A percentile compares a stretch with the other conserved stretches of the same genome.
Conservation (phyloP, 92 coral and sea anemone species). For the Micromussa lordhowensis region DNA sequence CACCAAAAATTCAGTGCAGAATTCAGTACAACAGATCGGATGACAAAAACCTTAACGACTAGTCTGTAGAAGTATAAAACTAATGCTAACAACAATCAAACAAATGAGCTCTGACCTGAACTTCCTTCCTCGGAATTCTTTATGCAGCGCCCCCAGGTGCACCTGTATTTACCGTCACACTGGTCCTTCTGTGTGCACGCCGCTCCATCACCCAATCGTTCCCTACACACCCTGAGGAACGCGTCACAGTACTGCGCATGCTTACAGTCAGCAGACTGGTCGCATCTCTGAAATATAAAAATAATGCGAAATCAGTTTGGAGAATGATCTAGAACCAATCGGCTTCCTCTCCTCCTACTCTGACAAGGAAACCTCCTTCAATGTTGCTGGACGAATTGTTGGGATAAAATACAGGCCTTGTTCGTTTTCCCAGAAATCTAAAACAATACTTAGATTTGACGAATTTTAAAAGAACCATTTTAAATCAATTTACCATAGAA, state of each 20-base stretch:
- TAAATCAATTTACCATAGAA: too few relatives aligned
- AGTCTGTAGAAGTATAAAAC: too few relatives aligned
- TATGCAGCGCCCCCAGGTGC: constrained; percentile 90
- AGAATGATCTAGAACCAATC: not conserved
- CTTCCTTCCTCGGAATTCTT: constrained; percentile 66
- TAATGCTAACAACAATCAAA: not conserved
- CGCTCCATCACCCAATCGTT: constrained; percentile 63
- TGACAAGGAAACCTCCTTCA: too few relatives aligned
- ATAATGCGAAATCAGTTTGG: not conserved
- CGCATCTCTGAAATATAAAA: constrained; percentile 57
- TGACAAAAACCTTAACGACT: too few relatives aligned
- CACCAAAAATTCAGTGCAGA: too few relatives aligned
- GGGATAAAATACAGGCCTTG: too few relatives aligned
- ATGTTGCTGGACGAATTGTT: too few relatives aligned
- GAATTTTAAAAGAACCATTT: too few relatives aligned
- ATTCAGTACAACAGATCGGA: too few relatives aligned
- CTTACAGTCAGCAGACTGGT: constrained; percentile 53
- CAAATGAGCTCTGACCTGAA: constrained; percentile 56
- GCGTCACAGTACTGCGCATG: constrained; percentile 69
- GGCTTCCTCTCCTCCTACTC: too few relatives aligned
- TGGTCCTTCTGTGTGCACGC: constrained; percentile 80
- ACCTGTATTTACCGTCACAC: constrained; percentile 62
- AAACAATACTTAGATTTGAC: too few relatives aligned
- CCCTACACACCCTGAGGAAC: constrained; percentile 68
- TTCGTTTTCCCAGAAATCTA: too few relatives aligned